Conservation (phyloP, 1,140 invertebrate species). For the Penaeus indicus region DNA sequence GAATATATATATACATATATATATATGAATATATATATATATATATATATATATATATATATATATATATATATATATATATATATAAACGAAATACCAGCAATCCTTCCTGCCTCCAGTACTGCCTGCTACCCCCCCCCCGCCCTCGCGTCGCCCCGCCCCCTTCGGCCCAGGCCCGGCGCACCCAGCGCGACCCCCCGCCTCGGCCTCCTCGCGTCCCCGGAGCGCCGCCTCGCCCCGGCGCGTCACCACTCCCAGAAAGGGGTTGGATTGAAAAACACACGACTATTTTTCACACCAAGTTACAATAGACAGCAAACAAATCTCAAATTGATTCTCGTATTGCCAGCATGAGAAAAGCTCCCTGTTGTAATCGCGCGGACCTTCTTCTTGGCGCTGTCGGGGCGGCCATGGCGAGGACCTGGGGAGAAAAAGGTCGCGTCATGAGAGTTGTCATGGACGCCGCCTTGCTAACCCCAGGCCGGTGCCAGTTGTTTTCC, state of each 20-base stretch:
- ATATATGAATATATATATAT: constrained; percentile 16
- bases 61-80: constrained; percentile 30
- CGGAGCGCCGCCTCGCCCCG: constrained; percentile 33
- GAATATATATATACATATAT: constrained; percentile 16
- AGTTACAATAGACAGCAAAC: constrained; percentile 58
- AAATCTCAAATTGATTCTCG: constrained; percentile 62
- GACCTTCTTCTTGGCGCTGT: background rate
- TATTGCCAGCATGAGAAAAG: constrained; percentile 35
- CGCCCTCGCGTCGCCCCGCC: background rate
- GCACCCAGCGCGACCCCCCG: background rate
- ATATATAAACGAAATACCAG: background rate
- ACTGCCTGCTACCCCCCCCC: too few species aligned
- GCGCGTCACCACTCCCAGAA: constrained; percentile 32
- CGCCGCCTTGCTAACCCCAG: too few species aligned
- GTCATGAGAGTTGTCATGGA: background rate
- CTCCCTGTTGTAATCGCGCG: background rate
- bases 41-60: constrained; percentile 25
- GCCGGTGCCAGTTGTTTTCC: too few species aligned
- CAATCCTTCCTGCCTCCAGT: too few species aligned
- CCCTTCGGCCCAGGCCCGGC: background rate
- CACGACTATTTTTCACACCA: constrained; percentile 58
- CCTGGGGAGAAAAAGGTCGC: background rate
- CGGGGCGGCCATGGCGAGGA: background rate
- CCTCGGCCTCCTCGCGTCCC: background rate
- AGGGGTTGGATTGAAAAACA: constrained; percentile 58